Base-by-base conservation (phyloP, 2,113 vertebrate genomes). In the Formicarius rufipectus region DNA sequence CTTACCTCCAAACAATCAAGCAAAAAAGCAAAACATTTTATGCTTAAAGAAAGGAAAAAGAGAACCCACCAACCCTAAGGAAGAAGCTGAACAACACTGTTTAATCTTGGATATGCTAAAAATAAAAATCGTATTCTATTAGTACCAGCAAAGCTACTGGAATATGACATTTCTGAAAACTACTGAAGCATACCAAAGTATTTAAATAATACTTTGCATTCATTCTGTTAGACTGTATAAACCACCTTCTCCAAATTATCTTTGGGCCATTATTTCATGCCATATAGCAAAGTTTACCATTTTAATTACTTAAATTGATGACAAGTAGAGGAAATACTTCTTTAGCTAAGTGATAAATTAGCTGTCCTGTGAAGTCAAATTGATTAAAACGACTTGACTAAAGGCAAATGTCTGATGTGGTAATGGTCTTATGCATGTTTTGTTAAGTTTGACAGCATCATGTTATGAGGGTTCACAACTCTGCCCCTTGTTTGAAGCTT, bases 321-420 rank as follows among this genome's bases (percentile, higher is more conserved):
- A 95, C 91, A 95, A 91, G 72, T 50, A 93, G 55, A 94, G 89
- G 93, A 97, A 96, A 93, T 96, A 94, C 78, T 90, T 96, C 87
- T 93, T 97, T 83, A 91, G 84, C 82, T 96, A 96, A 95, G 90
- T 97, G 95, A 96, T 96, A 96, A 97, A 97, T 97, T 96, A 96
- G 90, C 75, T 94, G 94, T 78, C 96, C 95, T 55, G 39, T 83
- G 72, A 95, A 97, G 94, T 91, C 90, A 96, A 95, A 93, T 77
- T 91, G 95, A 94, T 91, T 97, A 93, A 96, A 96, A 94, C 0
- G 37, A 94, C 91, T 92, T 67, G 82, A 91, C 82, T 93, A 93
- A 94, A 96, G 96, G 82, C 87, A 96, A 96, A 80, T 74, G 84
- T 83, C 93, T 94, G 72, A 91, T 71, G 67, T 90, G 79, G 87